Evolutionary conservation across 2,888 invertebrate species (phyloP).

Genomic region (Nomada fucata): DNA sequence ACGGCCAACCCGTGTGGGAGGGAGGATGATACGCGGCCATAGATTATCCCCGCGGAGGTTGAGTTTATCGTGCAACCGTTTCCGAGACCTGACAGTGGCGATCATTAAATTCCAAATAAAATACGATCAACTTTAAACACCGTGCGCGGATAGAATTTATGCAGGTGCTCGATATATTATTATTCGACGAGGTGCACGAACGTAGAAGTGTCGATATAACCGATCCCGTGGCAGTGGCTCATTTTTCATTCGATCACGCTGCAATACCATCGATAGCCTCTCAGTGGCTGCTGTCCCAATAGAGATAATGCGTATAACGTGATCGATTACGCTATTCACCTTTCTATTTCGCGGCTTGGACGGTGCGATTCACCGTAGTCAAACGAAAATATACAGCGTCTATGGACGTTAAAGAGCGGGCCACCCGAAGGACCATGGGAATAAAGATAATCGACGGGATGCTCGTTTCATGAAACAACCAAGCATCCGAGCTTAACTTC

Average conservation of each 20-base stretch:
- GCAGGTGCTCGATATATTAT: no score
- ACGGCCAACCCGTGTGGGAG: not conserved
- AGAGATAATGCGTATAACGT: constrained; percentile 8
- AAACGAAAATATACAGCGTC: no score
- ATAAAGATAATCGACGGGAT: constrained; percentile 12
- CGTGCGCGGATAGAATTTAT: not conserved
- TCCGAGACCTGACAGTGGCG: constrained; percentile 29
- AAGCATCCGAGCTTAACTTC: not conserved
- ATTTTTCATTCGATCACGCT: constrained; percentile 26
- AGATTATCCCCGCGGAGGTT: constrained; percentile 40
- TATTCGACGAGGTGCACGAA: not conserved
- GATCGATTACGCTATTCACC: constrained; percentile 24
- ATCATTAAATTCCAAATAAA: constrained; percentile 39
- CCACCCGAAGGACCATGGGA: not conserved
- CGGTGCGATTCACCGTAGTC: not conserved
- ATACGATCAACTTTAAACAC: no score
- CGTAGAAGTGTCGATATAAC: constrained; percentile 5
- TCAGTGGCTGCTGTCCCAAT: constrained; percentile 2
- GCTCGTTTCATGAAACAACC: not conserved
- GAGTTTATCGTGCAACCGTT: constrained; percentile 37
- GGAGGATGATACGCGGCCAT: constrained; percentile 38
- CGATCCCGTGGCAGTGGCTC: not conserved
- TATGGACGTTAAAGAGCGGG: not conserved
- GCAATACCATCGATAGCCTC: not conserved
- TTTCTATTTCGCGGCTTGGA: not conserved